Conservation (phyloP, 37 sponge, comb jelly and placozoan genomes). For the Hexactinellida sp. region DNA sequence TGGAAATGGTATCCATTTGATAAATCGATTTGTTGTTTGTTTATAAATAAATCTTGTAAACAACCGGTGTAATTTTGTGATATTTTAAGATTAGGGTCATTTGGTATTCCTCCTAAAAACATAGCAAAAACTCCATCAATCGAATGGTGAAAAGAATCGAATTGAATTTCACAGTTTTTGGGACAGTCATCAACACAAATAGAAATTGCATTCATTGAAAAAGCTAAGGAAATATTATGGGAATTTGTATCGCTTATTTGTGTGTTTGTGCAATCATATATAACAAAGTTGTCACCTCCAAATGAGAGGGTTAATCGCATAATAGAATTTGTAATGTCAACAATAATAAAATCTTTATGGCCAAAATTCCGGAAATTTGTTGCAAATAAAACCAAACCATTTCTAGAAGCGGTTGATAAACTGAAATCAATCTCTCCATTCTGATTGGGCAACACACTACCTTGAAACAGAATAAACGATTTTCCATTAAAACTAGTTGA, state of each 20-base stretch:
- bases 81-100: neutral
- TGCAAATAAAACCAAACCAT: neutral
- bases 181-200: neutral
- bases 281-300: neutral
- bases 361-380: slow-evolving; percentile 3
- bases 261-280: neutral
- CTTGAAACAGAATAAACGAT: neutral
- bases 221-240: neutral
- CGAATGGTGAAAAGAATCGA: neutral
- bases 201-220: neutral
- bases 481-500: neutral
- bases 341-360: neutral
- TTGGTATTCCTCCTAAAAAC: neutral
- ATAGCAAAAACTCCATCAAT: neutral
- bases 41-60: neutral
- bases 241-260: neutral
- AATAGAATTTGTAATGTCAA: neutral
- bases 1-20: neutral
- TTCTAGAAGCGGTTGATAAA: neutral
- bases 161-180: neutral
- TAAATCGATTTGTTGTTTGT: slow-evolving; percentile 13
- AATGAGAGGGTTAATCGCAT: neutral
- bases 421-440: neutral
- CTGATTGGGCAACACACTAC: neutral
- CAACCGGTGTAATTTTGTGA: neutral